These are phyloP conservation scores for Drosophila fulvimacula DNA, from an alignment of 2,888 invertebrate species.

Conservation along the genomic window DNA sequence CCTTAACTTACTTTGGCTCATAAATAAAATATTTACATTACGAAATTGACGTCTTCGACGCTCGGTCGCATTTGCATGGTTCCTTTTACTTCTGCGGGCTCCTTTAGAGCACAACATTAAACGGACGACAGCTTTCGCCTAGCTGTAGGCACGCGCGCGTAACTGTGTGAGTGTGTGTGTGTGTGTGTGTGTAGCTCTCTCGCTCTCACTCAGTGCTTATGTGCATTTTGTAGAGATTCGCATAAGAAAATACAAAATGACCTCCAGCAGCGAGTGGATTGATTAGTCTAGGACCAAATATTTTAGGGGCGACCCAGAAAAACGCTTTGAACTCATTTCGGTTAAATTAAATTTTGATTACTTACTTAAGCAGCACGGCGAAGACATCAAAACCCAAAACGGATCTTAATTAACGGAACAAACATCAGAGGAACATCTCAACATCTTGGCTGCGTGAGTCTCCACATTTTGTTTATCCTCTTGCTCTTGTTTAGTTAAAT, in stretches of 20 bases:
- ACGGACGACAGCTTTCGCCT: conserved; percentile 42
- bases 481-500: conserved; percentile 37
- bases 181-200: neutral
- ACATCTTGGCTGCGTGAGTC: conserved; percentile 37
- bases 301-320: conserved; percentile 24
- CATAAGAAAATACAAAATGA: conserved; percentile 28
- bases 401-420: conserved; percentile 58
- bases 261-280: conserved; percentile 52
- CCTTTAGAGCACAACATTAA: conserved; percentile 51
- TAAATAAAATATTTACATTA: conserved; percentile 84
- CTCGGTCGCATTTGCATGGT: conserved; percentile 72
- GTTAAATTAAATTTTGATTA: conserved; percentile 57
- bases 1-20: conserved; percentile 80
- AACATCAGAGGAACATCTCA: conserved; percentile 43
- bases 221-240: conserved; percentile 19
- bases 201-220: neutral
- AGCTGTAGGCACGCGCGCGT: conserved; percentile 4
- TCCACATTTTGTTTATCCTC: conserved; percentile 22
- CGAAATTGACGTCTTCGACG: conserved; percentile 82
- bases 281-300: conserved; percentile 44
- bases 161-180: conserved; percentile 10
- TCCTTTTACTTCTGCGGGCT: conserved; percentile 48
- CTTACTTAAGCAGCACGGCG: conserved; percentile 53
- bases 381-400: conserved; percentile 66
- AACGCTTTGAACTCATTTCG: conserved; percentile 61